Evolutionary conservation across 1,140 invertebrate species (phyloP).

Genomic region (Hermatobates lingyangjiaoensis): DNA sequence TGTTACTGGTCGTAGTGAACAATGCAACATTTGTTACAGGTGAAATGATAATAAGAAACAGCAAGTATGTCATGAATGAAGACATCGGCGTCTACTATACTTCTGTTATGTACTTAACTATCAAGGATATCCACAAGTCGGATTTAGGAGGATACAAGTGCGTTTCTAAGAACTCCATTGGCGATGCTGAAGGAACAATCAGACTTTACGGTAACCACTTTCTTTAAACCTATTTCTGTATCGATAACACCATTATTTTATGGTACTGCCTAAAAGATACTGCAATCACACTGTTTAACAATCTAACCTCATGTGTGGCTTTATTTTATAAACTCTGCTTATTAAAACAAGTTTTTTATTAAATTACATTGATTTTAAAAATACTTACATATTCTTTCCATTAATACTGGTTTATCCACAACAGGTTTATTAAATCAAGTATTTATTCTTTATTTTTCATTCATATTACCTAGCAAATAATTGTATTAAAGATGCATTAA

Average conservation of each 20-base stretch:
- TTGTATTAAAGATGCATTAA: too few species aligned
- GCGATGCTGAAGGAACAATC: conserved; percentile 74
- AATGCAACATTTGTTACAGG: conserved; percentile 33
- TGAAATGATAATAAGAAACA: conserved; percentile 63
- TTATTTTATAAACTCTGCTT: too few species aligned
- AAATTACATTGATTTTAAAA: too few species aligned
- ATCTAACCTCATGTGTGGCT: too few species aligned
- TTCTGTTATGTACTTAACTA: conserved; percentile 61
- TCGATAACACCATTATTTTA: background rate
- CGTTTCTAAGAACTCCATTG: conserved; percentile 77
- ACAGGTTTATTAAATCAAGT: too few species aligned
- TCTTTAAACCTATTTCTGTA: background rate
- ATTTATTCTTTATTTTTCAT: too few species aligned
- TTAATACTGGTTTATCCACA: too few species aligned
- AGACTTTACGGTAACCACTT: conserved; percentile 61
- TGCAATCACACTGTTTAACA: too few species aligned
- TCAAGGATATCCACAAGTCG: conserved; percentile 50
- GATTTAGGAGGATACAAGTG: conserved; percentile 77
- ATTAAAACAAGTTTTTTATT: too few species aligned
- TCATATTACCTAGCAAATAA: too few species aligned
- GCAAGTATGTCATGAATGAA: conserved; percentile 58
- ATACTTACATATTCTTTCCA: too few species aligned
- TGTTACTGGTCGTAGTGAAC: too few species aligned
- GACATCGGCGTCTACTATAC: conserved; percentile 50
- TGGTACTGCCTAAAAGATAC: background rate